phyloP scores from a whole-genome alignment of 2,797 vertebrate species.

The Rhincodon typus region DNA sequence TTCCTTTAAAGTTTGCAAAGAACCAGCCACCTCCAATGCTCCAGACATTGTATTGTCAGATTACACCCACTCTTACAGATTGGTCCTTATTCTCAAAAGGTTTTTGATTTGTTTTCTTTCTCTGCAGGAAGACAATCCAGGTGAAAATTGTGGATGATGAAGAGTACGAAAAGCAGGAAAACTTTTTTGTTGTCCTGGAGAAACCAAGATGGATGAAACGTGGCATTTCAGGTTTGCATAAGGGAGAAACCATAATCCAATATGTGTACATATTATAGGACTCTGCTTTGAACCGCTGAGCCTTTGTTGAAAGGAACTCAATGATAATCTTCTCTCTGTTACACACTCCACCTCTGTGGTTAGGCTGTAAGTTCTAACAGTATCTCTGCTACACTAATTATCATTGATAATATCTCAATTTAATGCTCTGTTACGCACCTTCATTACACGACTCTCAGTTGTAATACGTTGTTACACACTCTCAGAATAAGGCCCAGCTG shows the following conservation, averaged over 20 bases:
- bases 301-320: neutral
- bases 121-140: conserved; percentile 71
- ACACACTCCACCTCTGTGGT: neutral
- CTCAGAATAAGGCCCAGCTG: neutral
- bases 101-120: neutral
- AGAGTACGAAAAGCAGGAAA: conserved; percentile 87
- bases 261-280: neutral
- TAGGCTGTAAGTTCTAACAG: neutral
- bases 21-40: no score
- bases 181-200: conserved; percentile 83
- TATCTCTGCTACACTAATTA: neutral
- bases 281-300: neutral
- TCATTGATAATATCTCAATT: neutral
- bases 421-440: neutral
- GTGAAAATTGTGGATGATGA: conserved; percentile 79
- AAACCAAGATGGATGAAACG: conserved; percentile 84
- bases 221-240: conserved; percentile 70
- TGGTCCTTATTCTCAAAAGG: neutral
- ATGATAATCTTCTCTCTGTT: neutral
- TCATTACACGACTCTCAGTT: neutral
- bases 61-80: neutral
- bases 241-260: neutral
- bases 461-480: neutral
- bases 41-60: neutral
- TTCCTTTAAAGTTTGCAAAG: no score